Percentiles rank a stretch among this genome's conserved stretches.
These are phyloP conservation scores for Syrrhaptes paradoxus DNA, from an alignment of 2,113 vertebrate genomes.

Conservation along the genomic window DNA sequence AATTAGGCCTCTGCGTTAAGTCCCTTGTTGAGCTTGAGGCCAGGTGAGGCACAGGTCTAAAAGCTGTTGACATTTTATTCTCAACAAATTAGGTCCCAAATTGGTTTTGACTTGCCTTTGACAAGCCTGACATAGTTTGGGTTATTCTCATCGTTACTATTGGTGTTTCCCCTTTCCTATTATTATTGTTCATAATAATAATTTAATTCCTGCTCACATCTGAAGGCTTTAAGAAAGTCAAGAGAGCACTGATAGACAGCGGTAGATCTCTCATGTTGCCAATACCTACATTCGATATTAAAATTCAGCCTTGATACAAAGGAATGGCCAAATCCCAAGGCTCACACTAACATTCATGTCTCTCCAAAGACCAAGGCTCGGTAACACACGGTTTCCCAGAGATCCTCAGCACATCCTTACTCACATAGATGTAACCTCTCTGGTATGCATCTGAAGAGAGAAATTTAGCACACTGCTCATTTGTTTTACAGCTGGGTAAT, in stretches of 20 bases:
- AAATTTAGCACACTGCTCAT: neutral
- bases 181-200: neutral
- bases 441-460: neutral
- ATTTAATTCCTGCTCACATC: neutral
- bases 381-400: neutral
- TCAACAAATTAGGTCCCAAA: neutral
- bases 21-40: neutral
- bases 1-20: neutral
- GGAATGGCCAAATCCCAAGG: neutral
- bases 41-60: neutral
- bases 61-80: neutral
- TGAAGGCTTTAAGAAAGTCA: neutral
- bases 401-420: neutral
- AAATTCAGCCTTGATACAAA: neutral
- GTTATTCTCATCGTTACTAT: neutral
- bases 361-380: neutral
- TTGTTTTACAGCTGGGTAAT: neutral
- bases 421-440: neutral
- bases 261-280: neutral
- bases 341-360: fast-evolving
- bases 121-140: neutral
- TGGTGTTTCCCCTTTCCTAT: neutral
- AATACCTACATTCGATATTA: neutral
- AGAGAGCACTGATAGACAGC: neutral
- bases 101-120: neutral